phyloP scores from a whole-genome alignment of 2,113 vertebrate species.

The Plecotus auritus region DNA sequence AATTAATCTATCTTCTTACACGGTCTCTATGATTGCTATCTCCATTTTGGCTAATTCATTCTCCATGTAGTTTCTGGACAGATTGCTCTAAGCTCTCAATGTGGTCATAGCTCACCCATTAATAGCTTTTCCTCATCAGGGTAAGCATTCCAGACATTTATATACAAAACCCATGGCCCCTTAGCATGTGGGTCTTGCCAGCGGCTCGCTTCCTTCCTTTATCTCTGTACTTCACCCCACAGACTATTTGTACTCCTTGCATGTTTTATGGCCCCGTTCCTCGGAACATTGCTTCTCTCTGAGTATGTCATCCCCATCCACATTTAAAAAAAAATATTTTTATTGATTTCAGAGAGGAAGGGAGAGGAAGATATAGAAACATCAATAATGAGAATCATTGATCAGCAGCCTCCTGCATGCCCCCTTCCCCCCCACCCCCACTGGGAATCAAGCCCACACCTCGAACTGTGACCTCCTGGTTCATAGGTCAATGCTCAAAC shows the following conservation, averaged over 20 bases:
- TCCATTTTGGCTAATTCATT: neutral
- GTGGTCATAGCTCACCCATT: neutral
- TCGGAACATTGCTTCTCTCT: neutral
- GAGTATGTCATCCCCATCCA: neutral
- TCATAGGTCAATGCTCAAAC: no score
- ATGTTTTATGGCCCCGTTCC: neutral
- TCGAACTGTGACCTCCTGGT: no score
- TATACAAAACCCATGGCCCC: neutral
- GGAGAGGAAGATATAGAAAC: no score
- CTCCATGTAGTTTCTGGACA: neutral
- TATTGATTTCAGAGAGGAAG: no score
- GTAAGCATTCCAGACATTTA: neutral
- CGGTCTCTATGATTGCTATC: neutral
- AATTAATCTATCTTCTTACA: neutral
- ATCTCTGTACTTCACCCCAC: neutral
- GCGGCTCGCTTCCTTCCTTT: fast-evolving
- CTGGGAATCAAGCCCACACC: no score
- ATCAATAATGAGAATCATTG: no score
- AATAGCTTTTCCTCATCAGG: neutral
- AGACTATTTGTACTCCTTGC: neutral
- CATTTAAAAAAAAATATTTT: neutral
- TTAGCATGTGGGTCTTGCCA: neutral
- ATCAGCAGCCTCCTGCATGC: no score
- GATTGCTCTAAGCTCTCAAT: neutral
- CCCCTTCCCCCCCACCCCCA: no score